Evolutionary conservation across 2,888 invertebrate species (phyloP).

Genomic region (Endotricha flammealis): DNA sequence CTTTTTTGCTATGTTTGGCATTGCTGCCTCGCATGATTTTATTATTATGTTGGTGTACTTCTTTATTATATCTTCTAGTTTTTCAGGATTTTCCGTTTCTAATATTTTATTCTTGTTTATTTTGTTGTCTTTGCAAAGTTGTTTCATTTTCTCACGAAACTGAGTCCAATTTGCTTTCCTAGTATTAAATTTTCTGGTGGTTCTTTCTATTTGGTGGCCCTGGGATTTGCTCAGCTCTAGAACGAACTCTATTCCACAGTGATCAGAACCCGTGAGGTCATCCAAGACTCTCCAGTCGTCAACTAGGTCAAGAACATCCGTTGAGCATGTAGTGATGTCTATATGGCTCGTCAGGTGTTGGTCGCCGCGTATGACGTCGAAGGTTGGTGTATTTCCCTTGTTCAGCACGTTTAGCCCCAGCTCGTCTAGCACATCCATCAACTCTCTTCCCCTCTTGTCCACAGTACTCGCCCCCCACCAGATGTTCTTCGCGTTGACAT

Average conservation of each 20-base stretch:
- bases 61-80: conserved; percentile 1
- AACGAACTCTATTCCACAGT: background rate
- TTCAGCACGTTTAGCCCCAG: background rate
- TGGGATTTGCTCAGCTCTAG: background rate
- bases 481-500: background rate
- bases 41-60: background rate
- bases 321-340: too few species aligned
- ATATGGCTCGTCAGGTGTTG: too few species aligned
- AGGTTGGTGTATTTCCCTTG: background rate
- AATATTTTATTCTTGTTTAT: background rate
- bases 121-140: background rate
- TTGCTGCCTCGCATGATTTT: conserved; percentile 3
- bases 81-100: background rate
- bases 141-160: background rate
- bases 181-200: too few species aligned
- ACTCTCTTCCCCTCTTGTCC: background rate
- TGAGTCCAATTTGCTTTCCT: too few species aligned
- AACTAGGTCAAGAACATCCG: background rate
- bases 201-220: background rate
- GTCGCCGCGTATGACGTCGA: too few species aligned
- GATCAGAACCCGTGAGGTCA: too few species aligned
- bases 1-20: conserved; percentile 11
- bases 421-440: too few species aligned
- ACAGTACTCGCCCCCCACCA: background rate
- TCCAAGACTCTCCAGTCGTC: background rate